Evolutionary conservation across 2,797 vertebrate genomes (phyloP).

Genomic region (Rhynchonycteris naso): DNA sequence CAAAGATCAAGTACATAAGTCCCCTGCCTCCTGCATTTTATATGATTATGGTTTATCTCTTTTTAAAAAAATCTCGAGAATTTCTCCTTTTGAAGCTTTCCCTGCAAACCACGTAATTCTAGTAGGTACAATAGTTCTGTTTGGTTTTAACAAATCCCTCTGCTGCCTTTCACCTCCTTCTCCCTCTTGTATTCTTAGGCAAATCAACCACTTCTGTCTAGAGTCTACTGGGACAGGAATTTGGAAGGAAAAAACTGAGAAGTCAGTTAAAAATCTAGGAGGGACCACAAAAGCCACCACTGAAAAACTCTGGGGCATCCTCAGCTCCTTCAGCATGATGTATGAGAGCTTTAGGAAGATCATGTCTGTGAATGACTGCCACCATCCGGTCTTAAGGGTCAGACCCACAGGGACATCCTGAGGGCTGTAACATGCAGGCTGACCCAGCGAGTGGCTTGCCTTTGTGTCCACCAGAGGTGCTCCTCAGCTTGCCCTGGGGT

Average conservation of each 20-base stretch:
- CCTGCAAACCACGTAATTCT: background rate
- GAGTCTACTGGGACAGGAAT: background rate
- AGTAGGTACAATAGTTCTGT: background rate
- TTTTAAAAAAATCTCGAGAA: background rate
- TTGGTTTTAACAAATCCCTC: background rate
- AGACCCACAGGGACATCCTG: rapidly evolving
- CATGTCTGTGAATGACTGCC: rapidly evolving
- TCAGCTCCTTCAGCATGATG: background rate
- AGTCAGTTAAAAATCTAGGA: background rate
- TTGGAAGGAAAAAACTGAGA: background rate
- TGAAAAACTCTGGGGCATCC: background rate
- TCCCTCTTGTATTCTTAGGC: background rate
- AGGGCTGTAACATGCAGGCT: background rate
- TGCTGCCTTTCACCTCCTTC: background rate
- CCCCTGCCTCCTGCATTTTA: background rate
- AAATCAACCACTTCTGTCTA: background rate
- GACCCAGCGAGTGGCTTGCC: background rate
- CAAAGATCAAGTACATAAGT: background rate
- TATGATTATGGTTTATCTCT: background rate
- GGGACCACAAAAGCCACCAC: background rate
- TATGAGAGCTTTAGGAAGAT: background rate
- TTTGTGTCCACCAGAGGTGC: background rate
- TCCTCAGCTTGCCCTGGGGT: background rate
- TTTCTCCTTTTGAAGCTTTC: background rate
- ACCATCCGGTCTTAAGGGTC: background rate